Percentiles rank a stretch among this genome's conserved stretches.
phyloP scores from a whole-genome alignment of 2,797 vertebrate genomes.

The Cynodonichthys magdalenae region DNA sequence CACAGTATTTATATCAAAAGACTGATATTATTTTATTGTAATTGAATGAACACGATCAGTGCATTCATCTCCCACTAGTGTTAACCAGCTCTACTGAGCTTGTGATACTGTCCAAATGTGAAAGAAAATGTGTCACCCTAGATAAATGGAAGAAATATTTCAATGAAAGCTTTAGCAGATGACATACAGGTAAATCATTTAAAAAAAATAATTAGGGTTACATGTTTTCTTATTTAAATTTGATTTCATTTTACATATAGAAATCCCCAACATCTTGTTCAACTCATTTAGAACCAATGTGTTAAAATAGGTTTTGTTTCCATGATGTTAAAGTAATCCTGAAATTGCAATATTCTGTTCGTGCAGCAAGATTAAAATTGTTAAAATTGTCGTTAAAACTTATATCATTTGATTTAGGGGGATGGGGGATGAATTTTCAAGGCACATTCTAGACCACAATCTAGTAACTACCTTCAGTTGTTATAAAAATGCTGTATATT shows the following conservation, averaged over 20 bases:
- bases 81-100: slow-evolving; percentile 1
- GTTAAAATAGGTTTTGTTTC: not conserved
- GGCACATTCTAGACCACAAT: too few species aligned
- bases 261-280: too few species aligned
- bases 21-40: not conserved
- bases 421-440: too few species aligned
- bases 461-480: too few species aligned
- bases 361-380: not conserved
- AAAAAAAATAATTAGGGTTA: not conserved
- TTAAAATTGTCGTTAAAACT: too few species aligned
- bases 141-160: too few species aligned
- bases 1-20: not conserved
- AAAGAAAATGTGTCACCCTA: too few species aligned
- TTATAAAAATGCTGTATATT: too few species aligned
- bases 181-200: not conserved
- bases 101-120: not conserved
- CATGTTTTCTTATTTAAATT: too few species aligned
- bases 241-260: too few species aligned
- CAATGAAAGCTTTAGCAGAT: too few species aligned
- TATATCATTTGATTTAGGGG: slow-evolving; percentile 2
- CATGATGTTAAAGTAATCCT: slow-evolving; percentile 2
- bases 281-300: too few species aligned
- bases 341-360: not conserved
- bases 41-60: not conserved
- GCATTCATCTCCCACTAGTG: not conserved